phyloP scores from a whole-genome alignment of 1,140 invertebrate genomes.

The Drosophila malerkotliana region DNA sequence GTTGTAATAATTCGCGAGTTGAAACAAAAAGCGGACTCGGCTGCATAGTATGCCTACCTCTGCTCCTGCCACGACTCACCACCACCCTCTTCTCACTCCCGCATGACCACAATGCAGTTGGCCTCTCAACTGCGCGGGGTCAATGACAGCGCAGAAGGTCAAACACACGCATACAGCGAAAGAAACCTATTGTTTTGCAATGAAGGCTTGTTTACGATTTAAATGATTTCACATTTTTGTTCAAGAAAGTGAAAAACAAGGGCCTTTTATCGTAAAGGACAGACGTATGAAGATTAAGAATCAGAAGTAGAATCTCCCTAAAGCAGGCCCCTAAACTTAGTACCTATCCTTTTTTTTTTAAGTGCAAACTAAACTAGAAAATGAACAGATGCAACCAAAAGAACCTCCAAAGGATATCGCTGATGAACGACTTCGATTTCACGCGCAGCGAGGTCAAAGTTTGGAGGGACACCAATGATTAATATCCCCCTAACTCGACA shows the following conservation, averaged over 20 bases:
- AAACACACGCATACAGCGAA: constrained; percentile 39
- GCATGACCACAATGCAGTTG: constrained; percentile 59
- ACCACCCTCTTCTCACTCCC: constrained; percentile 18
- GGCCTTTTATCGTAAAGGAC: too few species aligned
- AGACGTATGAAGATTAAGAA: too few species aligned
- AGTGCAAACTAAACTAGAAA: background rate
- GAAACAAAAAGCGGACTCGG: constrained; percentile 36
- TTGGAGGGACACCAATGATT: constrained; percentile 36
- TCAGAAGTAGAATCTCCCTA: too few species aligned
- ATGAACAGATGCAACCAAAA: constrained; percentile 1
- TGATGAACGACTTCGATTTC: constrained; percentile 68
- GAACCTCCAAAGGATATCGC: constrained; percentile 56
- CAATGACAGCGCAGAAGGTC: constrained; percentile 82
- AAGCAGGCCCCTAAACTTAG: too few species aligned
- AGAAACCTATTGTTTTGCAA: constrained; percentile 5
- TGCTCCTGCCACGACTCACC: background rate
- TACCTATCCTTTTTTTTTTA: background rate
- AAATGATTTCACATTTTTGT: background rate
- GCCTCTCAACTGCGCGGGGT: constrained; percentile 54
- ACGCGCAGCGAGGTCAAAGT: constrained; percentile 21
- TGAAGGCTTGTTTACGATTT: constrained; percentile 17
- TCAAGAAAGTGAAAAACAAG: background rate
- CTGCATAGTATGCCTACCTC: background rate
- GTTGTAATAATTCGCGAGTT: constrained; percentile 49
- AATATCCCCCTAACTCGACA: constrained; percentile 34